Evolutionary conservation across 2,797 vertebrate genomes (phyloP), one percentile per base, ranked within the genome.

Genomic region (Microcaecilia unicolor): DNA sequence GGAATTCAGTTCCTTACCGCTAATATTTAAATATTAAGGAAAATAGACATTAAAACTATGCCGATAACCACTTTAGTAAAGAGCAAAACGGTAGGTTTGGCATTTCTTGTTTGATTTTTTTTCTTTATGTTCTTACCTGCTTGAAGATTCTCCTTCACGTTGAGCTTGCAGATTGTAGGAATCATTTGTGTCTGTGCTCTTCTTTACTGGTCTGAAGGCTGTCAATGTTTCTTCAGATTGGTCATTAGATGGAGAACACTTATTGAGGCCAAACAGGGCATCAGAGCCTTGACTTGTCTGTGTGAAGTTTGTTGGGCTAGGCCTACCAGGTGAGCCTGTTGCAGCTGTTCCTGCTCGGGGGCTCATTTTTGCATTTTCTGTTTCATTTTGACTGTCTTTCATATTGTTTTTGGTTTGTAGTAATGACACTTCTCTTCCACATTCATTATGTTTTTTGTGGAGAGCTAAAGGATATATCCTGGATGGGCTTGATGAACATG

Each of bases 261-360:
- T 80, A 47, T 48, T 71, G 48, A 74, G 74, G 36, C 78, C 62
- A 23, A 64, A 80, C 19, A 74, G 41, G 12, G 37, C 64, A 22
- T 76, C 54, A 0, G 64, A 76, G 0, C 67, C 42, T 1, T 76
- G 48, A 22, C 84, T 80, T 8, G 64, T 90, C 68, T 89, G 89
- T 2, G 78, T 78, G 62, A 86, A 73, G 44, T 91, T 85, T 31
- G 83, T 85, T 24, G 91, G 85, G 42, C 82, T 86, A 0, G 94
- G 93, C 64, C 92, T 84, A 38, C 92, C 89, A 0, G 96, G 96
- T 10, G 96, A 99, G 15, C 96, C 94, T 1, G 85, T 85, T 14
- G 94, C 92, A 0, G 92, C 90, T 0, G 84, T 93, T 15, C 89
- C 94, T 0, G 85, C 89, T 1, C 87, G 84, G 3, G 96, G 96